Base-by-base conservation (phyloP, 2,888 invertebrate genomes). In the Drosophila sordidula region DNA sequence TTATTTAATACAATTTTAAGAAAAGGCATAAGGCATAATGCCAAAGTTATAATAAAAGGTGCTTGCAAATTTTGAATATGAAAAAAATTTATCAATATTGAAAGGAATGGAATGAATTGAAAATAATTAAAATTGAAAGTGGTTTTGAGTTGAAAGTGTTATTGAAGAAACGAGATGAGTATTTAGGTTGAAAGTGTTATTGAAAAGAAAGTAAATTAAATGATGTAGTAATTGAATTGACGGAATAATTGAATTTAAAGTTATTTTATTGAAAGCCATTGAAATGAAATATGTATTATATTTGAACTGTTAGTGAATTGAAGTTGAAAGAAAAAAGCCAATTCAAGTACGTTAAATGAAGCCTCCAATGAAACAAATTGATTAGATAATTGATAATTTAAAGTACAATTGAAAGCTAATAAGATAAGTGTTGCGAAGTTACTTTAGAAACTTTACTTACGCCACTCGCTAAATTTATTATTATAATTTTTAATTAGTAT, bases 401-500 rank as follows among this genome's bases (percentile, higher is more conserved):
- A 52, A 46, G 16, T 16, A 34, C 3, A 32, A 47, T 44, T 25
- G 34, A 16, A 25, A 16, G 34, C 14, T 12, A 50, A 44, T 26
- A 2, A 16, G 16, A 39, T 9, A 16, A 18, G 16, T 18, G 12
- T 26, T 5, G 3, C 12, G 12, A 34, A 34, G 4, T 34, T 32
- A 32, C 5, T 6, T 49, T 36, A 22, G 12, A 12, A 32, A n/a
- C 39, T 57, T 65, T 39, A 34, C 26, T 59, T 42, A 36, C 66
- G 2, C 36, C 59, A 50, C 63, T 59, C 63, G 77, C 57, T 32
- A 18, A 36, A 16, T 44, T 38, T 65, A 46, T 58, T 44, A 14
- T 76, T 39, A 51, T 41, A 29, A 12, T 49, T 64, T 49, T 39
- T 39, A 52, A 52, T 67, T 59, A 46, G 39, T 55, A 51, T 16